phyloP scores from a whole-genome alignment of 2,113 vertebrate genomes.

The Neofelis nebulosa region DNA sequence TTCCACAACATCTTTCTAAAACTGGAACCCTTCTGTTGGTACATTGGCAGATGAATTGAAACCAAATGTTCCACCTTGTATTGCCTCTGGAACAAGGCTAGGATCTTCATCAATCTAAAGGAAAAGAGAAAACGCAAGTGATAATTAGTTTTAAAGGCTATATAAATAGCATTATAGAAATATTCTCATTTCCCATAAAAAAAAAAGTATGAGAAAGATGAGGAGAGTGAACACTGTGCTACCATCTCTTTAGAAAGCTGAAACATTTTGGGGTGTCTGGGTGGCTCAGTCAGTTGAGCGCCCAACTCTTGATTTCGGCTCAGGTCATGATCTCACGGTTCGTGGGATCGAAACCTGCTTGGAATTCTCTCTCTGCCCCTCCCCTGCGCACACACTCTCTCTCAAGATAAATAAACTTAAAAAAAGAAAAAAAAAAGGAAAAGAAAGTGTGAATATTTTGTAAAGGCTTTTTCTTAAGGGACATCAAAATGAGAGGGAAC shows the following conservation, averaged over 20 bases:
- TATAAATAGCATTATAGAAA: background rate
- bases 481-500: background rate
- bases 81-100: constrained; percentile 97
- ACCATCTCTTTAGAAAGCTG: constrained; percentile 12
- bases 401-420: no score
- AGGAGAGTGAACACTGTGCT: background rate
- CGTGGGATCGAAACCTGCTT: no score
- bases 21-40: constrained; percentile 99
- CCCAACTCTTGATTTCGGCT: no score
- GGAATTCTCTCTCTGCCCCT: no score
- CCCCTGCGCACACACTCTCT: no score
- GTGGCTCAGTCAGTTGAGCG: no score
- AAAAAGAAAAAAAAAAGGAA: no score
- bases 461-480: background rate
- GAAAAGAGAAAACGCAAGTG: background rate
- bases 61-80: constrained; percentile 98
- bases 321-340: no score
- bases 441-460: background rate
- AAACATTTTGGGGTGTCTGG: background rate
- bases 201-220: background rate
- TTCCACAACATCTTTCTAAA: constrained; percentile 93
- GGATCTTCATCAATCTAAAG: constrained; percentile 97
- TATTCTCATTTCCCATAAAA: background rate
- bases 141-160: constrained; percentile 42
- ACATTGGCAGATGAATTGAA: constrained; percentile 99